Evolutionary conservation across 1,140 invertebrate species (phyloP).

Genomic region (Chrysomallon squamiferum): DNA sequence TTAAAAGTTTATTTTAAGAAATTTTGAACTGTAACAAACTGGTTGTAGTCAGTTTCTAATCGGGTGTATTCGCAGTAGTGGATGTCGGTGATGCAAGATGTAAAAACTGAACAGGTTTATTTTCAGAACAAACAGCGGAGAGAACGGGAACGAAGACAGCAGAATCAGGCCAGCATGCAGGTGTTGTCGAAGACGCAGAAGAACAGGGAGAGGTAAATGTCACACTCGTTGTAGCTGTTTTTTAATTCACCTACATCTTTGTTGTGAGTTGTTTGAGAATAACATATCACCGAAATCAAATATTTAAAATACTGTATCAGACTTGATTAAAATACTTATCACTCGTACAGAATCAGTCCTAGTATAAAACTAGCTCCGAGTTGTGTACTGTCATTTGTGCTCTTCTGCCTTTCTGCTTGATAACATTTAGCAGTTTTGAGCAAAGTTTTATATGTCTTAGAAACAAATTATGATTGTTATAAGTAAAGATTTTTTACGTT

Average conservation of each 20-base stretch:
- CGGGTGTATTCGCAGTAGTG: not conserved
- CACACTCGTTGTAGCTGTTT: not conserved
- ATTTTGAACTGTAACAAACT: not conserved
- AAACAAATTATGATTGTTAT: no score
- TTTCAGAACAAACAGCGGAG: conserved; percentile 76
- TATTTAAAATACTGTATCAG: not conserved
- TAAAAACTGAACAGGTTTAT: conserved; percentile 4
- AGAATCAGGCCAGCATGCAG: conserved; percentile 69
- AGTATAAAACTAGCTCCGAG: no score
- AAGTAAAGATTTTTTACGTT: no score
- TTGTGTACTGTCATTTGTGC: no score
- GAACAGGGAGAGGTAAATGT: conserved; percentile 64
- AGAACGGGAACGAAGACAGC: conserved; percentile 69
- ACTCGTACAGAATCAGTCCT: no score
- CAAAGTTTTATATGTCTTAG: no score
- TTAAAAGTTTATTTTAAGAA: not conserved
- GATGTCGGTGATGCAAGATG: not conserved
- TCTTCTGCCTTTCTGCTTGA: no score
- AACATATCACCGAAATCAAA: not conserved
- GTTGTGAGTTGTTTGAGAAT: not conserved
- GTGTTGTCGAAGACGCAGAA: conserved; percentile 67
- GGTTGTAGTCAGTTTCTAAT: not conserved
- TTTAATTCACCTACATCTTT: not conserved
- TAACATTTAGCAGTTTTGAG: no score
- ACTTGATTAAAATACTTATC: not conserved